These are phyloP conservation scores for Drosophila orosa DNA, from an alignment of 1,140 invertebrate genomes.

Conservation along the genomic window DNA sequence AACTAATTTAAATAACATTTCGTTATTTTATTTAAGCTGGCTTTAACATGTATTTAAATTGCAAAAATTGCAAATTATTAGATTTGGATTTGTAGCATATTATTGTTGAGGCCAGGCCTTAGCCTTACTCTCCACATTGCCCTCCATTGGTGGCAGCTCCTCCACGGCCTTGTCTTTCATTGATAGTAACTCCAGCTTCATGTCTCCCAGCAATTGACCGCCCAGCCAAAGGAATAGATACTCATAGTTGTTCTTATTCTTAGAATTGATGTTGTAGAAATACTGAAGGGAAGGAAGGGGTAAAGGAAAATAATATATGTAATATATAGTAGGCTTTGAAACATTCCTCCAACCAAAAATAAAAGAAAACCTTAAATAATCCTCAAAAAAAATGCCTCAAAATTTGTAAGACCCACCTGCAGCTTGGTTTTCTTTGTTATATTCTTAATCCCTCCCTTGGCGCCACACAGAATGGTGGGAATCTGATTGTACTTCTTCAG, in stretches of 20 bases:
- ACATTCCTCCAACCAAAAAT: background rate
- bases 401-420: no score
- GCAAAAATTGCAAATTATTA: background rate
- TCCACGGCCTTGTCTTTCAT: background rate
- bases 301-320: no score
- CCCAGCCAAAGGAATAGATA: background rate
- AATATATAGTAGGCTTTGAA: no score
- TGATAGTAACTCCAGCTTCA: background rate
- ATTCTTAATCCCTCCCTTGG: background rate
- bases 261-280: background rate
- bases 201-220: background rate
- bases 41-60: background rate
- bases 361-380: no score
- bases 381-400: no score
- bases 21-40: no score
- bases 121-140: background rate
- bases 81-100: background rate
- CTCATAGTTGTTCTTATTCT: background rate
- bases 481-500: background rate
- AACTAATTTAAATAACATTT: no score
- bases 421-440: background rate
- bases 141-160: background rate
- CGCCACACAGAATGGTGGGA: background rate
- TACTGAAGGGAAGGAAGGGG: background rate
- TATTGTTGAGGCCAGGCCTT: no score